phyloP scores from a whole-genome alignment of 1,140 invertebrate genomes.

The Dinoponera quadriceps region DNA sequence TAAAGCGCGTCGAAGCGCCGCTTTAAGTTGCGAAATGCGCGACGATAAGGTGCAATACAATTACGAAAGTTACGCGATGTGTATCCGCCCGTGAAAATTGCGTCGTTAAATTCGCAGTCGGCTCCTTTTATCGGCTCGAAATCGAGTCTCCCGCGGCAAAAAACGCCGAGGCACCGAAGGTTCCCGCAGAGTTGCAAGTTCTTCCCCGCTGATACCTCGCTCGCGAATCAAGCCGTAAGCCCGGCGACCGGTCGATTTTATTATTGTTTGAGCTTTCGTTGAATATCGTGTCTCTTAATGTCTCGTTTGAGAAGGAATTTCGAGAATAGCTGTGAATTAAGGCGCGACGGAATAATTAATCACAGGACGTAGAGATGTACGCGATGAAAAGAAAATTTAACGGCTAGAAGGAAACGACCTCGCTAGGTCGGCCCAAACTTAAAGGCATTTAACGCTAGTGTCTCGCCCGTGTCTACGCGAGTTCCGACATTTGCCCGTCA shows the following conservation, averaged over 20 bases:
- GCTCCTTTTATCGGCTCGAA: not conserved
- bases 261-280: no score
- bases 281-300: not conserved
- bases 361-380: not conserved
- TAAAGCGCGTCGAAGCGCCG: constrained; percentile 4
- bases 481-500: constrained; percentile 37
- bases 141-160: not conserved
- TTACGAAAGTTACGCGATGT: not conserved
- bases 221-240: no score
- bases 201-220: no score
- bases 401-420: not conserved
- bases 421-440: constrained; percentile 27
- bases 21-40: constrained; percentile 28
- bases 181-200: not conserved
- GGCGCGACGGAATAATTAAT: not conserved
- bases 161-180: not conserved
- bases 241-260: no score
- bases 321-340: not conserved
- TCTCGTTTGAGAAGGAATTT: not conserved
- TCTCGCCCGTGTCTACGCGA: constrained; percentile 31
- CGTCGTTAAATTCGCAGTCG: not conserved
- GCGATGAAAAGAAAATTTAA: constrained; percentile 43
- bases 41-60: constrained; percentile 5
- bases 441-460: constrained; percentile 48
- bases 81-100: not conserved